A percentile compares a stretch with the other conserved stretches of the same genome.
Evolutionary conservation across 2,797 vertebrate species (phyloP).

Genomic region (Acomys russatus): DNA sequence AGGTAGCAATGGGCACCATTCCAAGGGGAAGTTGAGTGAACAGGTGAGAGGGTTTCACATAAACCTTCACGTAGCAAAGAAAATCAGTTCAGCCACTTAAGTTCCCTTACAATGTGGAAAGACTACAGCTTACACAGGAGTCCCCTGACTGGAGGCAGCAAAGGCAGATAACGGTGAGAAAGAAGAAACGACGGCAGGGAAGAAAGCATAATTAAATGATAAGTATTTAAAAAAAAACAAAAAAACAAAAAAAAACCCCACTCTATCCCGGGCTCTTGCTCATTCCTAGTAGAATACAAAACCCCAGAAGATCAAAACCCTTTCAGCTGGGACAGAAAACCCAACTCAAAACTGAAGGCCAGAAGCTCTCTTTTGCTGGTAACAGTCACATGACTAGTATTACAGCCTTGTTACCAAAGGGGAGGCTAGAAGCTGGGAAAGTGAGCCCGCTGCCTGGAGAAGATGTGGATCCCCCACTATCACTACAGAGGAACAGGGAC

Average conservation of each 20-base stretch:
- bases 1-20: constrained; percentile 8
- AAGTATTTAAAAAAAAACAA: too few species aligned
- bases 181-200: not conserved
- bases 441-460: not conserved
- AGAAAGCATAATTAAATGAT: not conserved
- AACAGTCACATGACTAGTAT: not conserved
- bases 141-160: not conserved
- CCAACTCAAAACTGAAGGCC: not conserved
- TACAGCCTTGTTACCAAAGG: not conserved
- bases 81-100: not conserved
- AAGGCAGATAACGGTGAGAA: not conserved
- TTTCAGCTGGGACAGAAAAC: not conserved
- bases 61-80: constrained; percentile 50
- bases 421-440: not conserved
- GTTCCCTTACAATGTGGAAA: not conserved
- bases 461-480: not conserved
- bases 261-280: not conserved
- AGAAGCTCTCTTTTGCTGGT: not conserved
- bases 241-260: not conserved
- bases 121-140: not conserved
- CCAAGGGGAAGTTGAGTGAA: constrained; percentile 37
- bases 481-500: not conserved
- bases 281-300: not conserved
- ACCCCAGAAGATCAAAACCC: not conserved
- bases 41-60: constrained; percentile 3